Percentiles rank a stretch among this genome's conserved stretches.
phyloP scores from a whole-genome alignment of 1,140 invertebrate genomes.

The Cataglyphis hispanica region DNA sequence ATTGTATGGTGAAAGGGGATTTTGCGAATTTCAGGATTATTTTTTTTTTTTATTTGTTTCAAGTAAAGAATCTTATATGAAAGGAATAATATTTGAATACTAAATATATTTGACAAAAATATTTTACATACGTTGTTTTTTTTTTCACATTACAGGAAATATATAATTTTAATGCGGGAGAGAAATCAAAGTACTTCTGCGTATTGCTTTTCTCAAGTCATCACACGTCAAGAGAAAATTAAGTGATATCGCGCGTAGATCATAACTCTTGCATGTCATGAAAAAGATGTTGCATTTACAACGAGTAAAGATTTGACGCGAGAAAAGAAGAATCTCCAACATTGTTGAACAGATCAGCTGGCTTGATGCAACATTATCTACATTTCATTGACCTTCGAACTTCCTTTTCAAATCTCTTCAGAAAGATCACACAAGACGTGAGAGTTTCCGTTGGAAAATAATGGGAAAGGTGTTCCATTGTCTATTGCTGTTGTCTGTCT shows the following conservation, averaged over 20 bases:
- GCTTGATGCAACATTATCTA: slow-evolving; percentile 53
- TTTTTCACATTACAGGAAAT: background rate
- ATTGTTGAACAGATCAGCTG: slow-evolving; percentile 22
- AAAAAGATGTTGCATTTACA: slow-evolving; percentile 23
- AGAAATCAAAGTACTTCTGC: background rate
- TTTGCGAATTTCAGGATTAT: slow-evolving; percentile 25
- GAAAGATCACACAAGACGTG: slow-evolving; percentile 37
- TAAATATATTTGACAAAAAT: slow-evolving; percentile 20
- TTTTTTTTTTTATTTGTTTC: background rate
- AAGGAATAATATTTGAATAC: slow-evolving; percentile 8
- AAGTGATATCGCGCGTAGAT: slow-evolving; percentile 16
- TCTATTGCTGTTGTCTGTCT: slow-evolving; percentile 45
- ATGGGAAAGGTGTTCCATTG: slow-evolving; percentile 68
- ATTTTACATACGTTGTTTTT: background rate
- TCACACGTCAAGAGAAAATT: slow-evolving; percentile 2
- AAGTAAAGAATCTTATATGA: background rate
- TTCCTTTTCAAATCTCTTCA: slow-evolving; percentile 45
- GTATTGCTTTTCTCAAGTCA: background rate
- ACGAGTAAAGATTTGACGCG: slow-evolving; percentile 1
- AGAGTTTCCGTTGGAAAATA: slow-evolving; percentile 63
- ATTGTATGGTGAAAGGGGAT: slow-evolving; percentile 62
- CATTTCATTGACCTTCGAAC: slow-evolving; percentile 58
- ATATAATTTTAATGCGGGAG: no score
- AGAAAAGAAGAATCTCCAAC: slow-evolving; percentile 9
- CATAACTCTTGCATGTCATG: background rate